phyloP scores from a whole-genome alignment of 1,140 invertebrate species.

The Atopsyche davidsoni region DNA sequence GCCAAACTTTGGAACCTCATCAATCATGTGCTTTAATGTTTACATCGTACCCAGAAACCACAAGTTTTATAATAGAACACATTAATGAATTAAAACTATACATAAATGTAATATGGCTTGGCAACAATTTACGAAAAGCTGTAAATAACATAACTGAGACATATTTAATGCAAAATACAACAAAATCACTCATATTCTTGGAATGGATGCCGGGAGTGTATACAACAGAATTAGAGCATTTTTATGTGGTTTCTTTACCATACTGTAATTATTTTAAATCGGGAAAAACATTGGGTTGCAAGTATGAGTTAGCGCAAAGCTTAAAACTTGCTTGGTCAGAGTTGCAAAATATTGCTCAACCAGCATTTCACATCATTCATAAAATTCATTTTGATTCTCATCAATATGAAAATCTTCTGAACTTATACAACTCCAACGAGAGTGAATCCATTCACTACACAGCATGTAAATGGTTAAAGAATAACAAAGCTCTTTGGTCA shows the following conservation, averaged over 20 bases:
- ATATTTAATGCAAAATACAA: constrained; percentile 30
- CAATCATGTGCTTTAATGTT: constrained; percentile 53
- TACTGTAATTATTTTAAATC: constrained; percentile 44
- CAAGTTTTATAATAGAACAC: constrained; percentile 49
- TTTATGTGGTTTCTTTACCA: constrained; percentile 49
- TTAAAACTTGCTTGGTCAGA: constrained; percentile 61
- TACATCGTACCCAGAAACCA: constrained; percentile 47
- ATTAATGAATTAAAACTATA: constrained; percentile 50
- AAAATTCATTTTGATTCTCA: constrained; percentile 50
- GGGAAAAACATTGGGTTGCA: constrained; percentile 42
- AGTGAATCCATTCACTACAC: constrained; percentile 40
- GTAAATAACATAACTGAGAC: constrained; percentile 41
- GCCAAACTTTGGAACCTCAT: constrained; percentile 35
- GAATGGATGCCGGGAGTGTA: constrained; percentile 63
- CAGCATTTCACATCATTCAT: constrained; percentile 52
- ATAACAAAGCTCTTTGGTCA: constrained; percentile 48
- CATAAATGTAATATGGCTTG: constrained; percentile 61
- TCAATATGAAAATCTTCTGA: constrained; percentile 52
- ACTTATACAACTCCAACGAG: constrained; percentile 36
- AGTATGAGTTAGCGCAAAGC: constrained; percentile 59
- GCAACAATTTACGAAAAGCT: constrained; percentile 47
- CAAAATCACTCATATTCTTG: constrained; percentile 55
- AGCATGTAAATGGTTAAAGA: constrained; percentile 65
- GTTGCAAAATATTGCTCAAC: constrained; percentile 47
- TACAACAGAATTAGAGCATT: constrained; percentile 48